Conservation (phyloP, 2,113 vertebrate species). For the Bufo gargarizans region DNA sequence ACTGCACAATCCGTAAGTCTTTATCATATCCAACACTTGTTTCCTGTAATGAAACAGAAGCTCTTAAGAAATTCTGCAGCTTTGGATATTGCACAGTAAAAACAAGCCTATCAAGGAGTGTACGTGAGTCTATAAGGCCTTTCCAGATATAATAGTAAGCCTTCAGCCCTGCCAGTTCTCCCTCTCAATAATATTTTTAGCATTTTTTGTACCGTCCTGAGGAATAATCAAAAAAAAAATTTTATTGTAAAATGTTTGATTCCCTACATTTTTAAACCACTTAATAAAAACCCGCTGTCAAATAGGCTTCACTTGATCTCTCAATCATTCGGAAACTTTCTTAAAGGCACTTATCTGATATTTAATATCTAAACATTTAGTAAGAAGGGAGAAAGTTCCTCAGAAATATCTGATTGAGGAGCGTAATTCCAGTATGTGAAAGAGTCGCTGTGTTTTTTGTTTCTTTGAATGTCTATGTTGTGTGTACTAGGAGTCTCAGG, state of each 20-base stretch:
- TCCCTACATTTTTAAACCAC: neutral
- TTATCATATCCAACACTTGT: slow-evolving; percentile 30
- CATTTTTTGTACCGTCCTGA: neutral
- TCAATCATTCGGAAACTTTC: too few relatives aligned
- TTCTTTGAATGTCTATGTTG: too few relatives aligned
- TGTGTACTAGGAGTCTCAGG: too few relatives aligned
- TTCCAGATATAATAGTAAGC: neutral
- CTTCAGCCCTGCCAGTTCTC: neutral
- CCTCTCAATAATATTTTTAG: neutral
- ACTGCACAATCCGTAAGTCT: slow-evolving; percentile 89
- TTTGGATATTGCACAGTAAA: neutral
- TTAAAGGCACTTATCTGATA: too few relatives aligned
- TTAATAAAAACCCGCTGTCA: too few relatives aligned
- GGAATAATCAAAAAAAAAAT: neutral
- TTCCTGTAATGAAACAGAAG: slow-evolving; percentile 9
- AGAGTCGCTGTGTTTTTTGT: too few relatives aligned
- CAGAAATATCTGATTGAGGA: too few relatives aligned
- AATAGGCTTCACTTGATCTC: too few relatives aligned
- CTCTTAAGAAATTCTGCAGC: neutral
- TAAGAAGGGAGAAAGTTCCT: too few relatives aligned
- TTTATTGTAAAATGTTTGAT: neutral
- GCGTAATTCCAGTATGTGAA: too few relatives aligned
- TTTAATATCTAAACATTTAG: too few relatives aligned
- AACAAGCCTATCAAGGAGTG: neutral
- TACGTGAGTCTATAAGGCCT: neutral